Percentiles rank a stretch among this genome's conserved stretches.
Conservation (phyloP, 2,113 vertebrate genomes). For the Xyliphius kryptos region DNA sequence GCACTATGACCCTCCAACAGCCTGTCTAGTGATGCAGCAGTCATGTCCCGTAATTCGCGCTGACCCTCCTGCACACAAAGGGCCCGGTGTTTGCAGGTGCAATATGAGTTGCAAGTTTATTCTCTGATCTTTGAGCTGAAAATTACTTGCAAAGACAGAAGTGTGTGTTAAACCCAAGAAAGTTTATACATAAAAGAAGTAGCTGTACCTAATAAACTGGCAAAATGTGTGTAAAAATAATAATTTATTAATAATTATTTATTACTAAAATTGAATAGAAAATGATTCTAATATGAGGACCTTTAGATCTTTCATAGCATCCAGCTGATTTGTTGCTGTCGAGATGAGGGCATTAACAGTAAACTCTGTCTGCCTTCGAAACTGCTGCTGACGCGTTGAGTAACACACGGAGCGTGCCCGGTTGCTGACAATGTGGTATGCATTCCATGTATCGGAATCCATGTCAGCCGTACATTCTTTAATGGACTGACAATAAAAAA, state of each 20-base stretch:
- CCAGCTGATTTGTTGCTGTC: slow-evolving; percentile 65
- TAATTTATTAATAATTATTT: no score
- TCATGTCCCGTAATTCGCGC: slow-evolving; percentile 59
- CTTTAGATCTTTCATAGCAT: slow-evolving; percentile 71
- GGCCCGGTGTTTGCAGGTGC: neutral
- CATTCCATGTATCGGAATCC: slow-evolving; percentile 75
- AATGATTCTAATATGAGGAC: slow-evolving; percentile 51
- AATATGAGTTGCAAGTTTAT: no score
- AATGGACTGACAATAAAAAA: slow-evolving; percentile 52
- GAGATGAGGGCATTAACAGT: slow-evolving; percentile 71
- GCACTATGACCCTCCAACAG: slow-evolving; percentile 62
- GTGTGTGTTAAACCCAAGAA: no score
- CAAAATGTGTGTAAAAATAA: no score
- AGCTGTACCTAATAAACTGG: no score
- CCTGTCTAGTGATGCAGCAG: slow-evolving; percentile 54
- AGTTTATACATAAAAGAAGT: no score
- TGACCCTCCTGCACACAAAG: slow-evolving; percentile 63
- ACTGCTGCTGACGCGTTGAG: slow-evolving; percentile 70
- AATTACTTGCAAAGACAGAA: no score
- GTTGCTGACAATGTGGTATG: slow-evolving; percentile 78
- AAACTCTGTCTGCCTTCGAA: slow-evolving; percentile 62
- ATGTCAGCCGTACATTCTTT: slow-evolving; percentile 68
- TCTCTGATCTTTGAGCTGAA: no score
- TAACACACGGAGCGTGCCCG: slow-evolving; percentile 72
- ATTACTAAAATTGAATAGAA: no score